A percentile compares a stretch with the other conserved stretches of the same genome.
Evolutionary conservation across 2,888 invertebrate species (phyloP).

Genomic region (Pilophorus perplexus): DNA sequence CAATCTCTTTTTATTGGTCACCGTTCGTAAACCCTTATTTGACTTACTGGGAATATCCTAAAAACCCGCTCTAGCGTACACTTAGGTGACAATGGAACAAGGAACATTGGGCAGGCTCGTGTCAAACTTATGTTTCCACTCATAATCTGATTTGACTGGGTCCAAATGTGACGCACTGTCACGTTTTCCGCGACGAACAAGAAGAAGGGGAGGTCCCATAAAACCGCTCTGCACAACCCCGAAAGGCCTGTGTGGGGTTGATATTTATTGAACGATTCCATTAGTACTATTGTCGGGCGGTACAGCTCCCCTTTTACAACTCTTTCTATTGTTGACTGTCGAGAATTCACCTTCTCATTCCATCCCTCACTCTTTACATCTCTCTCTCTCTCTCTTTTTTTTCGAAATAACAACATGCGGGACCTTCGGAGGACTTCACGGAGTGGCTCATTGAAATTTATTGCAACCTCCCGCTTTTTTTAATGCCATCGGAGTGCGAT

Average conservation of each 20-base stretch:
- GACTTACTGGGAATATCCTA: conserved; percentile 3
- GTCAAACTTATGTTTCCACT: conserved; percentile 41
- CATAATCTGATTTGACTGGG: conserved; percentile 40
- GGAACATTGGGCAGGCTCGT: conserved; percentile 40
- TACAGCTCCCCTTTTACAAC: conserved; percentile 35
- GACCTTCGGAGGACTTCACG: background rate
- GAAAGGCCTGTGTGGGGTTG: background rate
- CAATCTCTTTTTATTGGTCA: conserved; percentile 37
- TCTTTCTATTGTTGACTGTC: conserved; percentile 35
- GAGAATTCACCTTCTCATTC: conserved; percentile 33
- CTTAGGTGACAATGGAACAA: conserved; percentile 33
- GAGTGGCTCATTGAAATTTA: conserved; percentile 37
- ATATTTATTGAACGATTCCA: conserved; percentile 44
- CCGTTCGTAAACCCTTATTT: conserved; percentile 36
- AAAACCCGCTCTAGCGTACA: conserved; percentile 13
- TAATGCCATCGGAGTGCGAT: conserved; percentile 4
- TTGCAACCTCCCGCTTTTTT: conserved; percentile 11
- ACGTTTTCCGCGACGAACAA: background rate
- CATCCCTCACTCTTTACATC: too few relatives aligned
- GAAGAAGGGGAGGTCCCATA: conserved; percentile 16
- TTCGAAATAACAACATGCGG: conserved; percentile 36
- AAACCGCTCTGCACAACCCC: conserved; percentile 25
- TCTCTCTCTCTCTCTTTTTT: background rate
- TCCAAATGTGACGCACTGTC: conserved; percentile 15
- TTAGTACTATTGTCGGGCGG: conserved; percentile 36